These are phyloP conservation scores for Zaprionus lineosus DNA, from an alignment of 2,888 invertebrate genomes.

Conservation along the genomic window DNA sequence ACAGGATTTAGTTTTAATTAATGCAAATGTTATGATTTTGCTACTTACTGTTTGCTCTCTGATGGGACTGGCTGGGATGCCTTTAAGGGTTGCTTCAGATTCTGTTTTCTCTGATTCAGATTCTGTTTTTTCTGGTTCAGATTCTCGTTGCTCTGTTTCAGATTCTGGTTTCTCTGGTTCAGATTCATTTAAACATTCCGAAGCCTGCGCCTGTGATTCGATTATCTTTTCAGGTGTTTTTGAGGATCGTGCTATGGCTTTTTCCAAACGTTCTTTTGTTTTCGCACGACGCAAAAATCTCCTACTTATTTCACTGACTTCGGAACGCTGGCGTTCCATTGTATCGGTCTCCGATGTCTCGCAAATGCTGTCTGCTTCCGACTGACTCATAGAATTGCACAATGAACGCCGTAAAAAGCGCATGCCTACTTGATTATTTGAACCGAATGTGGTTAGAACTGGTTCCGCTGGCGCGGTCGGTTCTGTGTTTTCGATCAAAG, in stretches of 20 bases:
- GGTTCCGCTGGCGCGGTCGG: conserved; percentile 22
- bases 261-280: conserved; percentile 24
- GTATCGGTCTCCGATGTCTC: conserved; percentile 5
- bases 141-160: not conserved
- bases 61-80: not conserved
- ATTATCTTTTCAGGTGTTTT: conserved; percentile 38
- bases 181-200: too few relatives aligned
- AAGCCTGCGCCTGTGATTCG: not conserved
- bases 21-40: too few relatives aligned
- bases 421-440: conserved; percentile 52
- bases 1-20: not conserved
- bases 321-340: conserved; percentile 1
- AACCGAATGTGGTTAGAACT: conserved; percentile 54
- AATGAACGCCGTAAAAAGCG: conserved; percentile 57
- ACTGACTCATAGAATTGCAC: conserved; percentile 52
- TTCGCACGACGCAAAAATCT: conserved; percentile 30
- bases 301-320: conserved; percentile 32
- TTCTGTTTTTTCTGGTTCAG: not conserved
- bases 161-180: not conserved
- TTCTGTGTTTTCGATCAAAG: too few relatives aligned
- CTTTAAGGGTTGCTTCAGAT: not conserved
- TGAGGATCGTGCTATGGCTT: conserved; percentile 31
- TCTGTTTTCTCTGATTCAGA: not conserved
- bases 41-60: conserved; percentile 33
- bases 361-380: conserved; percentile 68